Evolutionary conservation across 2,113 vertebrate genomes (phyloP).

Genomic region (Bufo bufo): DNA sequence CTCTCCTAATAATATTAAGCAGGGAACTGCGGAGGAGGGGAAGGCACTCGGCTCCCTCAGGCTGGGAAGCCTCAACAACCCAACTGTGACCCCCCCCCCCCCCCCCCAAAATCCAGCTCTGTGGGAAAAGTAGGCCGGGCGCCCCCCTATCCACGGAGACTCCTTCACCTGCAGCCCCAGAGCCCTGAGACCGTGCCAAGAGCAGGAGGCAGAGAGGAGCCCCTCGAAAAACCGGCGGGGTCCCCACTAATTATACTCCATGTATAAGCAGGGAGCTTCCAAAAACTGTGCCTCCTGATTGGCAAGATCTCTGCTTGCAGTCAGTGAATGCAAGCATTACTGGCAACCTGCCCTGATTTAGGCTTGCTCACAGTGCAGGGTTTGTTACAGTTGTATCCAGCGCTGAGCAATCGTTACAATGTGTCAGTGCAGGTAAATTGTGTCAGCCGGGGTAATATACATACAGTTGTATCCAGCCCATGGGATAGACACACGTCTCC

Average conservation of each 20-base stretch:
- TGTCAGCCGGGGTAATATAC: too few relatives aligned
- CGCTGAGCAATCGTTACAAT: too few relatives aligned
- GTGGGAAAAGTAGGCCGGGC: slow-evolving; percentile 12
- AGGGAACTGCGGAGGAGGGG: slow-evolving; percentile 48
- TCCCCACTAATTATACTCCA: background rate
- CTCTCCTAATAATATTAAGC: background rate
- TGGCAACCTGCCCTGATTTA: too few relatives aligned
- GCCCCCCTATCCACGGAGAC: background rate
- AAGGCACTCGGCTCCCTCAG: background rate
- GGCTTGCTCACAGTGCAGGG: too few relatives aligned
- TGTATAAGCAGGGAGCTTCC: too few relatives aligned
- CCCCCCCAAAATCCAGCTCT: background rate
- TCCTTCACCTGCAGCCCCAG: background rate
- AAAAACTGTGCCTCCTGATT: too few relatives aligned
- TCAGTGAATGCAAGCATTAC: too few relatives aligned
- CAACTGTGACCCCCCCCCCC: background rate
- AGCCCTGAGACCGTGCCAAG: background rate
- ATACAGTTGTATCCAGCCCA: too few relatives aligned
- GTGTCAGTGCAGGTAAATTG: too few relatives aligned
- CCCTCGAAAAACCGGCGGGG: background rate
- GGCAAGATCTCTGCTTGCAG: too few relatives aligned
- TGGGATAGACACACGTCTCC: too few relatives aligned
- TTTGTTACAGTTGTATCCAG: too few relatives aligned
- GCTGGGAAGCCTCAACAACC: background rate
- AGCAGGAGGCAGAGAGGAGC: background rate